A percentile compares a stretch with the other conserved stretches of the same genome.
Conservation (phyloP, 2,797 vertebrate species). For the Pagetopsis macropterus region DNA sequence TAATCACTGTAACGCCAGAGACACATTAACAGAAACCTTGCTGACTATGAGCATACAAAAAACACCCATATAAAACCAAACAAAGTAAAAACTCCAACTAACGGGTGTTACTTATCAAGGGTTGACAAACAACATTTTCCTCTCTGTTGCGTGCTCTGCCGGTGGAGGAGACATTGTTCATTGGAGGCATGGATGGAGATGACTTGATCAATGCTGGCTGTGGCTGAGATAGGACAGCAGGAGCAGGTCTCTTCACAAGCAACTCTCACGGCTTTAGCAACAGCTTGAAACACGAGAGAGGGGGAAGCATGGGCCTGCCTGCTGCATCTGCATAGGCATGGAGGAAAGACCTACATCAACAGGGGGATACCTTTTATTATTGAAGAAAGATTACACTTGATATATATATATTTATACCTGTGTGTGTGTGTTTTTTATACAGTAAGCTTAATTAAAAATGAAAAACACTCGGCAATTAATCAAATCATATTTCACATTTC, state of each 20-base stretch:
- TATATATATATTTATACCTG: too few species aligned
- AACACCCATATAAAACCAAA: too few species aligned
- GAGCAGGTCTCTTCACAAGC: slow-evolving; percentile 62
- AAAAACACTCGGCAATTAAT: not conserved
- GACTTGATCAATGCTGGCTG: slow-evolving; percentile 42
- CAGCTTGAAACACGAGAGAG: slow-evolving; percentile 72
- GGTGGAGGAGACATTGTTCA: slow-evolving; percentile 7
- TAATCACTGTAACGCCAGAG: slow-evolving; percentile 16
- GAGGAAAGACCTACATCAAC: too few species aligned
- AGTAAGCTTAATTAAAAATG: too few species aligned
- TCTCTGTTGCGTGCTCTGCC: not conserved
- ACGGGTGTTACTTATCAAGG: not conserved
- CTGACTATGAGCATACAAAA: not conserved
- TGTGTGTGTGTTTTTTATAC: too few species aligned
- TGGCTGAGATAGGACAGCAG: slow-evolving; percentile 52
- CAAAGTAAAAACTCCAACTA: too few species aligned
- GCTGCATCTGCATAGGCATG: not conserved
- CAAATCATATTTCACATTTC: not conserved
- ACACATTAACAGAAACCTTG: not conserved
- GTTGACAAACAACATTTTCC: not conserved
- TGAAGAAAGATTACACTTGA: too few species aligned
- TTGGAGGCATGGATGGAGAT: slow-evolving; percentile 48
- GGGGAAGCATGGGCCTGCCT: slow-evolving; percentile 50
- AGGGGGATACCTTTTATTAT: too few species aligned
- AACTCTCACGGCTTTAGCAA: slow-evolving; percentile 41